phyloP scores from a whole-genome alignment of 2,888 invertebrate genomes.

The Allolobophora icterica region DNA sequence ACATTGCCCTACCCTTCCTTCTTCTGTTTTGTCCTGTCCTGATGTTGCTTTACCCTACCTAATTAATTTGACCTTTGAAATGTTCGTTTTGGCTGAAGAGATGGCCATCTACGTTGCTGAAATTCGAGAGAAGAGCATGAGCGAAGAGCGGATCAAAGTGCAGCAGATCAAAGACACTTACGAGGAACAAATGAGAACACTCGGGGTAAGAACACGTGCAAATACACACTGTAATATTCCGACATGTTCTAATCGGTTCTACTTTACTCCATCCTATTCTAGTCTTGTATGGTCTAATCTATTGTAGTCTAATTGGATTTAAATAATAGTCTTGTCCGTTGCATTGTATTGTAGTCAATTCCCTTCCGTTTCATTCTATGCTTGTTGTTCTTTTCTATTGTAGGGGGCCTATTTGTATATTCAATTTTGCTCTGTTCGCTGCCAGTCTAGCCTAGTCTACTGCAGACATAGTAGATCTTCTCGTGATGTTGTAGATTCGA shows the following conservation, averaged over 20 bases:
- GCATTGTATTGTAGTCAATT: neutral
- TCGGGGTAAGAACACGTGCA: neutral
- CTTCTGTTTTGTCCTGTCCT: neutral
- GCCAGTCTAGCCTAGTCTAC: no score
- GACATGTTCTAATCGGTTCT: no score
- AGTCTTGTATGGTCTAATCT: neutral
- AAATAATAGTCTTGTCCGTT: neutral
- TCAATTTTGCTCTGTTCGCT: no score
- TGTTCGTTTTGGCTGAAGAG: neutral
- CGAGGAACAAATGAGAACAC: conserved; percentile 4
- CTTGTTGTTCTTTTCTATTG: neutral
- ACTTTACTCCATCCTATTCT: neutral
- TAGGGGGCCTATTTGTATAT: no score
- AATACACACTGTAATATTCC: no score
- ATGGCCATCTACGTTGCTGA: neutral
- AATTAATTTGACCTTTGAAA: neutral
- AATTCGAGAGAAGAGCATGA: neutral
- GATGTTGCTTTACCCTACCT: neutral
- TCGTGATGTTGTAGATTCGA: conserved; percentile 7
- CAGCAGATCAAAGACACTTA: neutral
- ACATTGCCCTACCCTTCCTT: neutral
- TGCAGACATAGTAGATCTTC: no score
- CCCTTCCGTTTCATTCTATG: neutral
- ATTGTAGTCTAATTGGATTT: neutral
- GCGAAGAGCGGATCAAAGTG: neutral